Base-by-base conservation (phyloP, 2,888 invertebrate genomes). In the Amitus sp. region DNA sequence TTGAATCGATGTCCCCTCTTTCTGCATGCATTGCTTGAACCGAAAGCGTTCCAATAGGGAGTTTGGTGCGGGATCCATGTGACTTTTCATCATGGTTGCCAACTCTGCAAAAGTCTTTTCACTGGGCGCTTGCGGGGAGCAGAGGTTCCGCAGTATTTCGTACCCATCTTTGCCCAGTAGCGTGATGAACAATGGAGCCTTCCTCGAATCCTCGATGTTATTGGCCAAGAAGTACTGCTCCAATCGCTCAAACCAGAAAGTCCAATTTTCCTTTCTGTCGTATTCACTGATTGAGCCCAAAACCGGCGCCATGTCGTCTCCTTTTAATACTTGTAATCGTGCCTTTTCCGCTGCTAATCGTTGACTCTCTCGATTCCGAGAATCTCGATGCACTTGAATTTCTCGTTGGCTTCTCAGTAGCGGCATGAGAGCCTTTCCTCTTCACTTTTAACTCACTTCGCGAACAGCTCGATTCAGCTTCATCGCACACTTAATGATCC, bases 11-110 rank as follows among this genome's bases (percentile, higher is more conserved):
- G 56, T 50, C 2, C 19, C 39, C 7, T 52, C 58, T 12, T 37
- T 37, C 34, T 69, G 69, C 10, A 39, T 19, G n/a, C 63, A 61
- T 10, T 65, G 47, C 12, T 64, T 59, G 28, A 68, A 69, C 9
- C 52, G 50, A 15, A 55, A 62, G 1, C 62, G 55, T 28, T 65
- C 63, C 9, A 51, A 48, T n/a, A 69, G 64, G 2, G 49, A 48
- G 15, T 27, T 61, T 7, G 53, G 65, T 20, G 37, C 42, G 7
- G 67, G 67, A 13, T 65, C 39, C 17, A 67, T 42, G 20, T 67
- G 63, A 12, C 47, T 50, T 4, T 47, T 59, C 59, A 69, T 54
- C 2, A 61, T 42, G 13, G 48, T 30, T 6, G 20, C 45, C 7
- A 69, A 47, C 33, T 64, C 48, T 2, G 7, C 47, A 6, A 46